Percentiles rank a stretch among this genome's conserved stretches.
These are phyloP conservation scores for Azorinus chamasolen DNA, from an alignment of 2,888 invertebrate species.

Conservation along the genomic window DNA sequence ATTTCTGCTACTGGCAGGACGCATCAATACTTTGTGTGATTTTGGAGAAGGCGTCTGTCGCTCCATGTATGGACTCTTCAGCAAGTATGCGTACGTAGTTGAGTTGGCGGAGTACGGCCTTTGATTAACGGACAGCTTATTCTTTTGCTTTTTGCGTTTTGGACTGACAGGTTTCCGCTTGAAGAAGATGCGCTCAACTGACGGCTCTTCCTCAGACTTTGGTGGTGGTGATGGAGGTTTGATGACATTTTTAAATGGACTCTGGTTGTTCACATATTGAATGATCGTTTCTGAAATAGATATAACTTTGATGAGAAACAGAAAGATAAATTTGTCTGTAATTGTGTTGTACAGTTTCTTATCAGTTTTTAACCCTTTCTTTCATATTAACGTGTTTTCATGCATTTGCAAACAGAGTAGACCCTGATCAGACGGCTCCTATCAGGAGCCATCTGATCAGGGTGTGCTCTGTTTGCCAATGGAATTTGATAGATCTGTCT, in stretches of 20 bases:
- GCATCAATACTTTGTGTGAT: constrained; percentile 68
- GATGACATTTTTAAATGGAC: constrained; percentile 59
- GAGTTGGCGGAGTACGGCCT: constrained; percentile 83
- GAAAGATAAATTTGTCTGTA: too few relatives aligned
- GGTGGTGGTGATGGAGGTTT: constrained; percentile 50
- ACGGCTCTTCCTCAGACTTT: constrained; percentile 55
- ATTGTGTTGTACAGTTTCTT: too few relatives aligned
- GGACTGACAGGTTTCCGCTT: constrained; percentile 67
- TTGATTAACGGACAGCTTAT: constrained; percentile 76
- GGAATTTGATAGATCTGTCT: too few relatives aligned
- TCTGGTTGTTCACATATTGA: constrained; percentile 59
- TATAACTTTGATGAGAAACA: background rate
- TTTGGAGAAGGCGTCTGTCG: constrained; percentile 73
- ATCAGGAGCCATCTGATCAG: too few relatives aligned
- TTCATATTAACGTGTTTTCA: too few relatives aligned
- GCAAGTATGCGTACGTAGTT: constrained; percentile 65
- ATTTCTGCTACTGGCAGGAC: constrained; percentile 68
- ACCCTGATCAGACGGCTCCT: too few relatives aligned
- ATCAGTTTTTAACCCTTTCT: too few relatives aligned
- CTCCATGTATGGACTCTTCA: constrained; percentile 79
- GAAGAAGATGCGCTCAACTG: constrained; percentile 71
- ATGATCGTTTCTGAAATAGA: constrained; percentile 66
- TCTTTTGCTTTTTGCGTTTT: constrained; percentile 65
- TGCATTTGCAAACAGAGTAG: too few relatives aligned
- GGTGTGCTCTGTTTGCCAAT: too few relatives aligned